These are phyloP conservation scores for Kobus ellipsiprymnus DNA, from an alignment of 2,113 vertebrate genomes.

Conservation along the genomic window DNA sequence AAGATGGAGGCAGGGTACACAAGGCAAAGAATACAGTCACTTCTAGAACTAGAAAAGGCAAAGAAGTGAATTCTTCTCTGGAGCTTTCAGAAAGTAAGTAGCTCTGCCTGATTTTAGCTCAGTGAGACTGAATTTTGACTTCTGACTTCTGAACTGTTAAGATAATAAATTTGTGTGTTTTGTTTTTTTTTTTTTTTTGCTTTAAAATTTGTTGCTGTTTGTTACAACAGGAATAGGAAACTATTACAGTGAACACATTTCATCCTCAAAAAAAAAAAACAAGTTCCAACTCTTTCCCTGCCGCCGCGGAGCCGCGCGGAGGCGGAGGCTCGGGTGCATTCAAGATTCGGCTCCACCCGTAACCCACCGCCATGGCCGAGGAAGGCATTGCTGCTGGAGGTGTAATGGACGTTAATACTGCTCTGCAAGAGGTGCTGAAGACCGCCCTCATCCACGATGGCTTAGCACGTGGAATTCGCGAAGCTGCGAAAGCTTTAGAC, in stretches of 20 bases:
- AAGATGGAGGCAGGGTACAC: not conserved
- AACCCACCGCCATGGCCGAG: constrained; percentile 92
- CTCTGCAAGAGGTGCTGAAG: constrained; percentile 98
- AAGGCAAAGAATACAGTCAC: not conserved
- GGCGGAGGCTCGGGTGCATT: no score
- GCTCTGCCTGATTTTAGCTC: not conserved
- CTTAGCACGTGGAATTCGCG: constrained; percentile 95
- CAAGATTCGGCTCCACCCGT: constrained; percentile 62
- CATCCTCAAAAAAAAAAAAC: not conserved
- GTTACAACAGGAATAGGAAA: not conserved
- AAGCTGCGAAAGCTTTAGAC: constrained; percentile 98
- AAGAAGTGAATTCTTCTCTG: not conserved
- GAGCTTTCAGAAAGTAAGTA: not conserved
- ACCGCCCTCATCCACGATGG: constrained; percentile 98
- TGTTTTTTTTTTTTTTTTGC: not conserved
- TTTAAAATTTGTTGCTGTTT: not conserved
- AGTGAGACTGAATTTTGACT: not conserved
- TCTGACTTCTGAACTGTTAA: not conserved
- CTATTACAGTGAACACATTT: not conserved
- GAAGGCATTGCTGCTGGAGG: constrained; percentile 98
- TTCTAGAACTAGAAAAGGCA: not conserved
- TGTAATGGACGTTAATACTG: constrained; percentile 99
- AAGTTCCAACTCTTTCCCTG: no score
- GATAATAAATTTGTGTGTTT: not conserved
- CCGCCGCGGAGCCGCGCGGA: no score